Conservation (phyloP, 2,888 invertebrate genomes). For the Crocallis elinguaria region DNA sequence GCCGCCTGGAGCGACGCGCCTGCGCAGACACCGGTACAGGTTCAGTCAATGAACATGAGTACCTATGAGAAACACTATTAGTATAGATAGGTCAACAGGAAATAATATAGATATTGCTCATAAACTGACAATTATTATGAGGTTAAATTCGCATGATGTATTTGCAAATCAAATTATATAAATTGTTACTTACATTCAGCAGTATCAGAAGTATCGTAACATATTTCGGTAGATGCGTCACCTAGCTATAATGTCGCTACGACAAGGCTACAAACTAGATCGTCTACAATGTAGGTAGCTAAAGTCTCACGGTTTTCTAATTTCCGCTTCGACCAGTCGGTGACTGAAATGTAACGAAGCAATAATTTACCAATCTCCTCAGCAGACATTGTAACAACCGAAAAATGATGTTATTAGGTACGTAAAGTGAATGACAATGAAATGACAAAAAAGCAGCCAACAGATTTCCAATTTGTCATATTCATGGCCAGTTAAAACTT, state of each 20-base stretch:
- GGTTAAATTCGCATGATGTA: not conserved
- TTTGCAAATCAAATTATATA: not conserved
- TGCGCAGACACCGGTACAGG: slow-evolving; percentile 58
- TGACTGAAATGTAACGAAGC: slow-evolving; percentile 1
- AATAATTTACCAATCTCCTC: slow-evolving; percentile 2
- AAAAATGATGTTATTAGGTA: not conserved
- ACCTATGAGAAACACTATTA: not conserved
- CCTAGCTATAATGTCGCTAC: slow-evolving; percentile 61
- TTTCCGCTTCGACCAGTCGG: slow-evolving; percentile 6
- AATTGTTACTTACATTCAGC: not conserved
- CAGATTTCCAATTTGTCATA: slow-evolving; percentile 1
- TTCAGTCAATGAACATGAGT: slow-evolving; percentile 72
- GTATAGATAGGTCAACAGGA: not conserved
- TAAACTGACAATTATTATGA: not conserved
- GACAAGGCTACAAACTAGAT: slow-evolving; percentile 60
- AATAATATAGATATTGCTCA: not conserved
- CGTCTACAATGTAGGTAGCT: slow-evolving; percentile 53
- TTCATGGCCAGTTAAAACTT: not conserved
- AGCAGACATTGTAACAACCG: not conserved
- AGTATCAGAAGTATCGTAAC: not conserved
- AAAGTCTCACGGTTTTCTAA: slow-evolving; percentile 56
- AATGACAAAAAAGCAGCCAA: not conserved
- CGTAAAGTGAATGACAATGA: not conserved
- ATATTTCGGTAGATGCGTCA: slow-evolving; percentile 72
- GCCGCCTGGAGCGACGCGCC: slow-evolving; percentile 56